phyloP scores from a whole-genome alignment of 1,140 invertebrate genomes.

The Acromyrmex echinatior region DNA sequence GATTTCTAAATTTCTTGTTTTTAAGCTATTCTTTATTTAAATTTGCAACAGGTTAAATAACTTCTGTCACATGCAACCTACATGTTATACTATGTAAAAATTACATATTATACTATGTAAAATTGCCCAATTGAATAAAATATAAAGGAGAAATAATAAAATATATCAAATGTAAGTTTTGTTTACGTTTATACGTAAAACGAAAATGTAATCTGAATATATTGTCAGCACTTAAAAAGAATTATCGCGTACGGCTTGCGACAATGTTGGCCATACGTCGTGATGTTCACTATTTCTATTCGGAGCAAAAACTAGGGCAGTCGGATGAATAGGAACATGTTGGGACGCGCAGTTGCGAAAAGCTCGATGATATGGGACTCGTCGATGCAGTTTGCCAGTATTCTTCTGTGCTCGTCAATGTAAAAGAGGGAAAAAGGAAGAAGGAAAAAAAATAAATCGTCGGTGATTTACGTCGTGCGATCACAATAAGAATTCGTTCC shows the following conservation, averaged over 20 bases:
- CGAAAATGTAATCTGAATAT: slow-evolving; percentile 19
- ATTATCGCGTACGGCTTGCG: slow-evolving; percentile 27
- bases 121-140: neutral
- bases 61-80: neutral
- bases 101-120: neutral
- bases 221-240: slow-evolving; percentile 24
- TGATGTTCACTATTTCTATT: slow-evolving; percentile 30
- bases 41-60: neutral
- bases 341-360: slow-evolving; percentile 42
- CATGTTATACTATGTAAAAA: neutral
- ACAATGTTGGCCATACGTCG: slow-evolving; percentile 38
- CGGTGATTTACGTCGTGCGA: slow-evolving; percentile 45
- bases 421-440: neutral
- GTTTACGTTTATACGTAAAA: slow-evolving; percentile 6
- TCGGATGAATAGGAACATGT: slow-evolving; percentile 54
- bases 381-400: slow-evolving; percentile 27
- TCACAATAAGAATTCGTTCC: slow-evolving; percentile 50
- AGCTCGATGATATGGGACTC: slow-evolving; percentile 41
- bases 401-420: slow-evolving; percentile 37
- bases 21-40: neutral
- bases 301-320: slow-evolving; percentile 48
- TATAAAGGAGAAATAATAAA: neutral
- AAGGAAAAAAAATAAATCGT: slow-evolving; percentile 16
- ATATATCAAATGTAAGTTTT: neutral
- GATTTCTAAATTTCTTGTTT: neutral